A percentile compares a stretch with the other conserved stretches of the same genome.
These are phyloP conservation scores for Psittacula derbiana DNA, from an alignment of 2,797 vertebrate species.

Conservation along the genomic window DNA sequence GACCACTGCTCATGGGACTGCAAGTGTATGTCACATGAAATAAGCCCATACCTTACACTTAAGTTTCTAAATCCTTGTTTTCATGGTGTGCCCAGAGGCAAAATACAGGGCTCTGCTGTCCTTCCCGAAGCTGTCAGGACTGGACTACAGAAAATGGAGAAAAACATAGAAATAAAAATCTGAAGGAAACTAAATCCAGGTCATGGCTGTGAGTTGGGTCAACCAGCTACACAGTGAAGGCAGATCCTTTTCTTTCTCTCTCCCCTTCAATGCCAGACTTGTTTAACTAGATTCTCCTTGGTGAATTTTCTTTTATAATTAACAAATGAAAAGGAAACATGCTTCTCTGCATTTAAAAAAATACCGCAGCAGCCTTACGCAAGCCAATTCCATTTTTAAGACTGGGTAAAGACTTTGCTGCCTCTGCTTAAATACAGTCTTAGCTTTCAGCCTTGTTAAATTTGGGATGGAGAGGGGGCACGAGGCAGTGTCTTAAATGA, in stretches of 20 bases:
- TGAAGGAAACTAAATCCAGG: neutral
- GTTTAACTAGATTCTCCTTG: neutral
- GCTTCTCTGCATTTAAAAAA: neutral
- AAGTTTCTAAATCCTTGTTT: neutral
- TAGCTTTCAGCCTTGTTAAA: neutral
- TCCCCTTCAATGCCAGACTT: neutral
- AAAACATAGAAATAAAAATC: neutral
- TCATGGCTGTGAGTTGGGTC: neutral
- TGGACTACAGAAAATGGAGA: neutral
- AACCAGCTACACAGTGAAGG: neutral
- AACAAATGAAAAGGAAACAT: conserved; percentile 8
- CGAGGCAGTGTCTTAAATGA: accelerated
- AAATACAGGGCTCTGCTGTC: neutral
- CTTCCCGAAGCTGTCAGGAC: neutral
- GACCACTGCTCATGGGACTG: neutral
- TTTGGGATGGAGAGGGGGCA: neutral
- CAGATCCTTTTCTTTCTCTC: neutral
- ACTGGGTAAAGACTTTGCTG: neutral
- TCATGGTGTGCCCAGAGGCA: neutral
- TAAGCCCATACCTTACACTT: neutral
- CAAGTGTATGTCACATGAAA: accelerated
- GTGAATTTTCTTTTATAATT: neutral
- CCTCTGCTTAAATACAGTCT: neutral
- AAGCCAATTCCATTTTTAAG: neutral
- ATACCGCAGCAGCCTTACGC: neutral